A percentile compares a stretch with the other conserved stretches of the same genome.
These are phyloP conservation scores for Orcinus orca DNA, from an alignment of 2,113 vertebrate genomes.

Conservation along the genomic window DNA sequence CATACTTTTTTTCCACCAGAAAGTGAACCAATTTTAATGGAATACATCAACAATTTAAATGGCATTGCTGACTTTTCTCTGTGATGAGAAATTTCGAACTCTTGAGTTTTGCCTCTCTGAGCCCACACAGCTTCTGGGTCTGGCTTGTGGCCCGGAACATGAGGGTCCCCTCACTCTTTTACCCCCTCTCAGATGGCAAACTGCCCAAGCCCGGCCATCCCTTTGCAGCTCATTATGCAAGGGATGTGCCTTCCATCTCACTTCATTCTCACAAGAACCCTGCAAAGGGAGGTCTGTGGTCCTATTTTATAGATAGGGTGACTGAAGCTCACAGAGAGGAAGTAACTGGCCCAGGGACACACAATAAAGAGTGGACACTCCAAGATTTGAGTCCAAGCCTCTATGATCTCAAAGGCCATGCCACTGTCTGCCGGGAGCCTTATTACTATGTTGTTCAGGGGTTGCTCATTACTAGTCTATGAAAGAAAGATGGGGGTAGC, in stretches of 20 bases:
- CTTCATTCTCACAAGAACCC: not conserved
- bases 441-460: not conserved
- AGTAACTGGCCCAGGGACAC: not conserved
- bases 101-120: not conserved
- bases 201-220: not conserved
- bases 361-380: not conserved
- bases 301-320: not conserved
- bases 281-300: not conserved
- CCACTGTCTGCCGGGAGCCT: not conserved
- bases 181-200: not conserved
- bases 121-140: not conserved
- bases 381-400: not conserved
- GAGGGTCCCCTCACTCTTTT: not conserved
- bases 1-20: not conserved
- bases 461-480: not conserved
- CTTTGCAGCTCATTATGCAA: not conserved
- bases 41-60: not conserved
- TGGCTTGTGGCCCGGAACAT: not conserved
- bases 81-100: not conserved
- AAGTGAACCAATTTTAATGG: not conserved
- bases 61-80: not conserved
- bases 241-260: not conserved
- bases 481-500: not conserved
- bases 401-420: not conserved
- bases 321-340: not conserved